Evolutionary conservation across 30 jellyfish, hydroid and myxozoan genomes (phyloP), one percentile per base, ranked within the genome.

Genomic region (Haliclystus octoradiatus): DNA sequence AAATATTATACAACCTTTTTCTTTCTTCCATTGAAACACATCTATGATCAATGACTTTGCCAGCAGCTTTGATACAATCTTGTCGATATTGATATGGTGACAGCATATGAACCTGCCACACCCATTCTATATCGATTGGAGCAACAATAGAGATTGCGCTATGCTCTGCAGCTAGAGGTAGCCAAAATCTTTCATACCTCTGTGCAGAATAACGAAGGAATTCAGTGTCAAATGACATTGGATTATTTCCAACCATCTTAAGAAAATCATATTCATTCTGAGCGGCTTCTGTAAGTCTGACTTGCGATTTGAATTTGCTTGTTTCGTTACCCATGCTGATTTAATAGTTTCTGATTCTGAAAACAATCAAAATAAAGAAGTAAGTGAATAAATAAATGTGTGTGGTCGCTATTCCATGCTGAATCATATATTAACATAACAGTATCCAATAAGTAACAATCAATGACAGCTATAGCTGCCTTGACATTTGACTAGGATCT

Each of bases 21-120:
- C 84, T 47, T 33, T 67, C 80, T 31, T 71, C 76, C 29, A 65
- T 53, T 0, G 90, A 77, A 3, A 50, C 28, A 7, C 66, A 65
- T 68, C 57, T 60, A 50, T 77, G 90, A 71, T 68, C 80, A 2
- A 77, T 68, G 52, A 68, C 80, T 25, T 77, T 63, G 50, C 96
- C 91, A 24, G 86, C 72, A 2, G 66, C 63, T 2, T 52, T 49
- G 26, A 61, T 33, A 53, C 96, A 85, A 28, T 85, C 96, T 63
- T 50, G 75, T 62, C 73, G 78, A 66, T 85, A 85, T n/a, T 92
- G 92, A 29, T 29, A 68, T 29, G 96, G 96, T 51, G 77, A 68
- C 74, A 76, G 65, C 94, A 85, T 78, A 53, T 85, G 96, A 2
- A 77, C 92, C 72, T 80, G 73, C 94, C 96, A 85, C 25, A 85